Evolutionary conservation across 37 sponge, comb jelly and placozoan species (phyloP), one percentile per base, ranked within the genome.

Genomic region (Haliclona indistincta): DNA sequence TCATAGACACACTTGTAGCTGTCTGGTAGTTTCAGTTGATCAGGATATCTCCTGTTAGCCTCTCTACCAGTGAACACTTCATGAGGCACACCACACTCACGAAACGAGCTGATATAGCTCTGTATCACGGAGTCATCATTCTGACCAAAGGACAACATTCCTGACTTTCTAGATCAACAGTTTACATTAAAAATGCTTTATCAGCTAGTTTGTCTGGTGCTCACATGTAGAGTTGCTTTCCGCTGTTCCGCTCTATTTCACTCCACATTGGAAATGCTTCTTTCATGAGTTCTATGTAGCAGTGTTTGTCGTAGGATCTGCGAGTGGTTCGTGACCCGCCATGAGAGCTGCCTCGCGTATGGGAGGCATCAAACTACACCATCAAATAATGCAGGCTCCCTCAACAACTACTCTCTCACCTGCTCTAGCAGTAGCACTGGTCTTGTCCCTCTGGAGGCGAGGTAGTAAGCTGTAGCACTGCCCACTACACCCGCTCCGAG

Each of bases 281-380:
- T 1, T 74, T 41, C 92, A 95, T 91, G 93, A 95, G 88, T 17
- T 64, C 70, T 6, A 72, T 80, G 64, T 85, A 95, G 65, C 61
- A 77, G 4, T 52, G 32, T 54, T 76, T 32, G 39, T 43, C 25
- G 66, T 91, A 91, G 47, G 71, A 86, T 28, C 39, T 76, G 28
- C 96, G 39, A 38, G 80, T 95, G 66, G 92, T 85, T 1, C 96
- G 61, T 35, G 85, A 82, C 2, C 71, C 71, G 42, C 96, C 96
- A 76, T 91, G 89, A 29, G 96, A 95, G 38, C 96, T 95, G 40
- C 96, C 96, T 19, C 92, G 73, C 39, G 73, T 95, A 73, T 95
- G 96, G 30, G 41, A 45, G 8, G 70, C 72, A 52, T 78, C 56
- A 56, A 95, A 95, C 93, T 95, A 63, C 22, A 60, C 8, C 33